These are phyloP conservation scores for Apamea anceps DNA, from an alignment of 2,888 invertebrate species.

Conservation along the genomic window DNA sequence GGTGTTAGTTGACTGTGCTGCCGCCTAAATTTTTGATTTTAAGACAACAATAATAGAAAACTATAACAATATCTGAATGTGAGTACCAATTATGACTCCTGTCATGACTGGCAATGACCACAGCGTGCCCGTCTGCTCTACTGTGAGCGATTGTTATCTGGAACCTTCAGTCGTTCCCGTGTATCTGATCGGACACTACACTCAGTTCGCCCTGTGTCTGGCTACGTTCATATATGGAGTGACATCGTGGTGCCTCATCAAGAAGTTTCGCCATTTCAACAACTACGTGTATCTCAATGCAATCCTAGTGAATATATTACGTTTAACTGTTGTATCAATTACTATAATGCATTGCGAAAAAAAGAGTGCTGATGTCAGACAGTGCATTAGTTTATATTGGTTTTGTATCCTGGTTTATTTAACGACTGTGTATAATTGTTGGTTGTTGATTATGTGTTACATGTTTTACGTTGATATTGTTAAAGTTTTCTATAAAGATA, in stretches of 20 bases:
- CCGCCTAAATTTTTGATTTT: background rate
- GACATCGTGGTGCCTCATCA: constrained; percentile 36
- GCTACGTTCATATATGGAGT: constrained; percentile 33
- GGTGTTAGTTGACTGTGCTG: background rate
- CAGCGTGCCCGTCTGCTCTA: background rate
- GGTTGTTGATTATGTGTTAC: constrained; percentile 28
- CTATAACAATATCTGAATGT: background rate
- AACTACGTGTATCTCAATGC: constrained; percentile 39
- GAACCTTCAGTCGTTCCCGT: background rate
- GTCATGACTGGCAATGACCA: background rate
- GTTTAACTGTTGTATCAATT: constrained; percentile 11
- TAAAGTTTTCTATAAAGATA: constrained; percentile 22
- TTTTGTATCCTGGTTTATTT: constrained; percentile 5
- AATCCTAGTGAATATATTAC: constrained; percentile 16
- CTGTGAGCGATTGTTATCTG: background rate
- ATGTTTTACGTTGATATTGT: constrained; percentile 35
- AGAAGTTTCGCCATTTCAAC: constrained; percentile 35
- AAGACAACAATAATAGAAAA: background rate
- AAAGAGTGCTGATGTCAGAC: background rate
- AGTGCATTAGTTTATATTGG: background rate
- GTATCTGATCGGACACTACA: background rate
- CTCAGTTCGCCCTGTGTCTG: constrained; percentile 1
- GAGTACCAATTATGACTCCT: background rate
- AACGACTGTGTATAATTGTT: constrained; percentile 14
- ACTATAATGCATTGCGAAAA: background rate